Evolutionary conservation across 2,888 invertebrate genomes (phyloP).

Genomic region (Drosophila buzzatii): DNA sequence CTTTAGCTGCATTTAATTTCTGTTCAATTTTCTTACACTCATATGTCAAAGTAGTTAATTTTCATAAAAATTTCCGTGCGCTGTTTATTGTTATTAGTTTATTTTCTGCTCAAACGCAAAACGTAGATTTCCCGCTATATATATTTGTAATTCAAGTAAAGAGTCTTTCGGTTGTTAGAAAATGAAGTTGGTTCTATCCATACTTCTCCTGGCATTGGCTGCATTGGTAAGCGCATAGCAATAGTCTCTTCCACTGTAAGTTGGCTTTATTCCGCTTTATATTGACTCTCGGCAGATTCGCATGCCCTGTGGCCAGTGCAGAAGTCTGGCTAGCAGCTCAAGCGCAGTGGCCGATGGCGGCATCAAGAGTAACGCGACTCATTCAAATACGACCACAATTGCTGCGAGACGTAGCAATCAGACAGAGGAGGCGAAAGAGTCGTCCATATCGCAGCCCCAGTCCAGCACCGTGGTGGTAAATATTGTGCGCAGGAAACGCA

Average conservation of each 20-base stretch:
- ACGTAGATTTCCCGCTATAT: not conserved
- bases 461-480: constrained; percentile 1
- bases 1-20: not conserved
- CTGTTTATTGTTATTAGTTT: constrained; percentile 1
- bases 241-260: not conserved
- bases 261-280: not conserved
- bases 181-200: constrained; percentile 4
- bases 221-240: constrained; percentile 26
- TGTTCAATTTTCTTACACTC: not conserved
- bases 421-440: not conserved
- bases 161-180: constrained; percentile 3
- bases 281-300: constrained; percentile 9
- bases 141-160: not conserved
- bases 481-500: constrained; percentile 39
- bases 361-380: not conserved
- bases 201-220: not conserved
- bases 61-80: not conserved
- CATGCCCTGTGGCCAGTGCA: not conserved
- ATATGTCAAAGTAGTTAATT: not conserved
- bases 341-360: not conserved
- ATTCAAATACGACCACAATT: not conserved
- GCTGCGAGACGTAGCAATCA: not conserved
- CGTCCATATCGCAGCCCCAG: not conserved
- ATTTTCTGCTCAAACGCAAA: not conserved
- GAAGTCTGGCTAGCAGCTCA: constrained; percentile 4